A percentile compares a stretch with the other conserved stretches of the same genome.
phyloP scores from a whole-genome alignment of 2,113 vertebrate species.

The Puffinus mauretanicus region DNA sequence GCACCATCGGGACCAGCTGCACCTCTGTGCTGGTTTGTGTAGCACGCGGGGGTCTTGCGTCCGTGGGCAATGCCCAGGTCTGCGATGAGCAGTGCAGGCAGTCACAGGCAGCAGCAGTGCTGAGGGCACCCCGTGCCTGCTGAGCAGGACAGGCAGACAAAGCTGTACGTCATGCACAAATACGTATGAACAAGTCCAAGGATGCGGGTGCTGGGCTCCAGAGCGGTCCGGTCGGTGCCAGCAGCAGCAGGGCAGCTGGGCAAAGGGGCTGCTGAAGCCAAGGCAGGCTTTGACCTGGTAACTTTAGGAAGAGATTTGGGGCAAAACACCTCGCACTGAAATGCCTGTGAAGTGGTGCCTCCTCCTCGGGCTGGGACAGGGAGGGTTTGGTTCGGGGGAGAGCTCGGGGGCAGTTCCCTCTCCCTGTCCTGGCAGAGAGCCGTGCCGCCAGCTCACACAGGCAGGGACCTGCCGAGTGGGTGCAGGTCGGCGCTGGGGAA shows the following conservation, averaged over 20 bases:
- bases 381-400: background rate
- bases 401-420: fast-evolving
- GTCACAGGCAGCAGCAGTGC: background rate
- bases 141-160: background rate
- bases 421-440: background rate
- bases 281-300: background rate
- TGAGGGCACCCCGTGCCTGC: background rate
- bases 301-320: background rate
- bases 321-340: fast-evolving
- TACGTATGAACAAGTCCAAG: fast-evolving
- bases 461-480: background rate
- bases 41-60: no score
- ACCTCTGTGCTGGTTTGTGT: background rate
- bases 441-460: fast-evolving
- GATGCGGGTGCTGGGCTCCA: background rate
- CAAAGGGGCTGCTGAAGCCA: background rate
- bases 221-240: background rate
- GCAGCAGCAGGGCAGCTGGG: background rate
- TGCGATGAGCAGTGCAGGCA: fast-evolving
- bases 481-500: fast-evolving
- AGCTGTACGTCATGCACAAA: background rate
- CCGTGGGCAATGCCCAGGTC: fast-evolving
- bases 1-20: background rate
- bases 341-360: no score
- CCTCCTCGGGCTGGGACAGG: background rate